Evolutionary conservation across 2,888 invertebrate genomes (phyloP).

Genomic region (Abscondita cerata): DNA sequence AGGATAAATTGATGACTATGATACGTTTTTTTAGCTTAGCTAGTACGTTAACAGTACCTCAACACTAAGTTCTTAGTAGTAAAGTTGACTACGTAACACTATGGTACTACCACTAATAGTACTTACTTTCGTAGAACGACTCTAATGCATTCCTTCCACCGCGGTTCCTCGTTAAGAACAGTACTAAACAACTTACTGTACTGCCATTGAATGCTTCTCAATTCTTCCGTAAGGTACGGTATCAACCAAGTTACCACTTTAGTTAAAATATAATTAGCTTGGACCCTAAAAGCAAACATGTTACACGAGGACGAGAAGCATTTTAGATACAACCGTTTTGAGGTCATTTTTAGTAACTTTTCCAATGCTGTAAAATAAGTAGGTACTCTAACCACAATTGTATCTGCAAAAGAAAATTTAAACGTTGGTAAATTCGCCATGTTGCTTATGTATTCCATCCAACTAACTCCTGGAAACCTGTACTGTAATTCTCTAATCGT

Average conservation of each 20-base stretch:
- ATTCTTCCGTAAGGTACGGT: conserved; percentile 78
- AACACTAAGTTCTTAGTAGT: no score
- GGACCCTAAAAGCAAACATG: conserved; percentile 62
- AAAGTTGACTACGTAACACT: no score
- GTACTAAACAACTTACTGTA: conserved; percentile 78
- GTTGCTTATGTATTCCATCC: conserved; percentile 84
- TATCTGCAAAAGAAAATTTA: conserved; percentile 70
- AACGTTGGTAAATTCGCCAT: conserved; percentile 71
- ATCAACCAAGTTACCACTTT: conserved; percentile 82
- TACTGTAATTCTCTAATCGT: conserved; percentile 76
- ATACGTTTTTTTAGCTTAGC: no score
- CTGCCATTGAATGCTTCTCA: conserved; percentile 78
- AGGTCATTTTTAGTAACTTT: conserved; percentile 62
- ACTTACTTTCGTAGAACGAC: conserved; percentile 75
- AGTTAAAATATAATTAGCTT: conserved; percentile 95
- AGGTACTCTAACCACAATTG: conserved; percentile 85
- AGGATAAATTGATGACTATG: no score
- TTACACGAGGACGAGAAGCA: background rate
- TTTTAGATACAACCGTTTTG: conserved; percentile 57
- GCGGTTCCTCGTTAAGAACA: conserved; percentile 81
- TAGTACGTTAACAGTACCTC: no score
- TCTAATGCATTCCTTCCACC: conserved; percentile 92
- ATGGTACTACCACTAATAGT: no score
- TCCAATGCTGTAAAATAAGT: conserved; percentile 78
- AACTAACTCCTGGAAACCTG: conserved; percentile 78